These are phyloP conservation scores for Ploceus nigricollis DNA, from an alignment of 2,113 vertebrate species.

Conservation along the genomic window DNA sequence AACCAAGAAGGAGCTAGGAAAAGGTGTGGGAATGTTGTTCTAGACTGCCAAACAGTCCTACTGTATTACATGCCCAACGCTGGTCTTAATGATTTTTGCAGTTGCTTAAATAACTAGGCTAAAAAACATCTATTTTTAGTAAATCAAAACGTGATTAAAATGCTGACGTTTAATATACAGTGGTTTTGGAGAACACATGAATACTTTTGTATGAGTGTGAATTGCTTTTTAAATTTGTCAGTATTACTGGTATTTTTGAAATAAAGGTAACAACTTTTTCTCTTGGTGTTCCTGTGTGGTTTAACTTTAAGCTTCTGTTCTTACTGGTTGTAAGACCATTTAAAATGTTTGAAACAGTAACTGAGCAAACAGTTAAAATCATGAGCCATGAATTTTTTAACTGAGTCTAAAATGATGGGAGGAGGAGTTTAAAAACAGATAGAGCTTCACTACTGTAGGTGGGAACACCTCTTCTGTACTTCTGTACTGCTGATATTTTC, in stretches of 20 bases:
- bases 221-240: constrained; percentile 79
- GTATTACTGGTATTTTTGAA: constrained; percentile 81
- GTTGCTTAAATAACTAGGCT: constrained; percentile 79
- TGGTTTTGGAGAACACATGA: constrained; percentile 71
- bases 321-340: neutral
- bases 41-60: constrained; percentile 45
- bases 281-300: neutral
- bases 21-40: constrained; percentile 43
- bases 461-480: neutral
- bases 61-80: constrained; percentile 1
- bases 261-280: constrained; percentile 77
- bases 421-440: neutral
- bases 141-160: constrained; percentile 68
- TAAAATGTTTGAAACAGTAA: neutral
- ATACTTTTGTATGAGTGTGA: constrained; percentile 75
- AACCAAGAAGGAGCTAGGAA: constrained; percentile 1
- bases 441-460: neutral
- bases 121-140: constrained; percentile 73
- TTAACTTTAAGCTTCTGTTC: neutral
- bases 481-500: neutral
- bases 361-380: neutral
- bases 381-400: neutral
- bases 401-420: neutral
- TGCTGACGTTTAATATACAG: constrained; percentile 66
- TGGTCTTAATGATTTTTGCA: constrained; percentile 66